phyloP scores from a whole-genome alignment of 2,797 vertebrate species.

The Parauchenoglanis ngamensis region DNA sequence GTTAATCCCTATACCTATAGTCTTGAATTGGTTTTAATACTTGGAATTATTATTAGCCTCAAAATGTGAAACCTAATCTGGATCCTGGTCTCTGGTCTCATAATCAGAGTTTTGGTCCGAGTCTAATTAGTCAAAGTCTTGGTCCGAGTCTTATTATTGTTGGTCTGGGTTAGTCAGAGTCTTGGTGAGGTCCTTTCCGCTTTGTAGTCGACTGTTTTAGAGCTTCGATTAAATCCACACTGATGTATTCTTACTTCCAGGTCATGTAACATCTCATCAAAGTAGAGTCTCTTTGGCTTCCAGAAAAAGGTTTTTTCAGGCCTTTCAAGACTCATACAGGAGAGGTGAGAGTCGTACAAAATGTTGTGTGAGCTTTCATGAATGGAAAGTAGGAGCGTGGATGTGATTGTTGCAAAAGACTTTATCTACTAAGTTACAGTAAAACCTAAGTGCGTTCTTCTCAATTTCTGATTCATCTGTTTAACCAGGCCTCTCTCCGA shows the following conservation, averaged over 20 bases:
- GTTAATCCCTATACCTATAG: not conserved
- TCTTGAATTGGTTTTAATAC: not conserved
- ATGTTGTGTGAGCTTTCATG: not conserved
- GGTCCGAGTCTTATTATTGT: not conserved
- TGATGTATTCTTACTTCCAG: slow-evolving; percentile 13
- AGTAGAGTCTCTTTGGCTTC: not conserved
- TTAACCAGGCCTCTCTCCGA: slow-evolving; percentile 66
- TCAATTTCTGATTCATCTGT: not conserved
- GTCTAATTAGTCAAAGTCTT: not conserved
- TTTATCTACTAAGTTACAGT: not conserved
- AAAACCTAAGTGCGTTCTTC: not conserved
- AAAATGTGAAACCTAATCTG: not conserved
- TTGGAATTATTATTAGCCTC: not conserved
- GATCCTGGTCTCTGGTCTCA: too few species aligned
- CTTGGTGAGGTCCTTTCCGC: not conserved
- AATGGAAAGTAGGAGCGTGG: too few species aligned
- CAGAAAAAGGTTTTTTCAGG: slow-evolving; percentile 12
- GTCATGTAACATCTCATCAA: slow-evolving; percentile 6
- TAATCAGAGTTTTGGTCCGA: not conserved
- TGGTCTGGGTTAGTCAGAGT: not conserved
- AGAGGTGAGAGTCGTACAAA: slow-evolving; percentile 33
- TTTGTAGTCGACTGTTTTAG: not conserved
- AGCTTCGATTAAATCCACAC: not conserved
- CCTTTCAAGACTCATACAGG: slow-evolving; percentile 14
- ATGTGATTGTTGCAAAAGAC: not conserved